Percentiles rank a stretch among this genome's conserved stretches.
Evolutionary conservation across 2,888 invertebrate genomes (phyloP).

Genomic region (Microctonus hyperodae): DNA sequence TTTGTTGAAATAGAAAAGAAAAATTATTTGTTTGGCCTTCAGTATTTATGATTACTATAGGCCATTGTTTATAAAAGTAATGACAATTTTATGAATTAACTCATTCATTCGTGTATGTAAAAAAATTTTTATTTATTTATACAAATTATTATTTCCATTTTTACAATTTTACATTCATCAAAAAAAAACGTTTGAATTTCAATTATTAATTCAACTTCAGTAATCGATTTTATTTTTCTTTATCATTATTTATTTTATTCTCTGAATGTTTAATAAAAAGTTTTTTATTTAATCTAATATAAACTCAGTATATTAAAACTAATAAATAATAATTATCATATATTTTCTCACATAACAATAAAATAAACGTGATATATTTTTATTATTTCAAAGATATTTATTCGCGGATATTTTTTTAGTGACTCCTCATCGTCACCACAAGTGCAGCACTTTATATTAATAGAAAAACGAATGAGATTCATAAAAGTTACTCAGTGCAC

Average conservation of each 20-base stretch:
- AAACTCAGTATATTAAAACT: no score
- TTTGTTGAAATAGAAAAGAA: no score
- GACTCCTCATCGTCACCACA: slow-evolving; percentile 49
- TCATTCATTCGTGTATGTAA: background rate
- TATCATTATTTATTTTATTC: no score
- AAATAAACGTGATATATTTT: background rate
- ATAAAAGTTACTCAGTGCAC: slow-evolving; percentile 26
- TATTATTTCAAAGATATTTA: slow-evolving; percentile 42
- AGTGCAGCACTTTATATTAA: slow-evolving; percentile 47
- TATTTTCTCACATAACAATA: no score
- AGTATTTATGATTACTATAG: background rate
- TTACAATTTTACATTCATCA: background rate
- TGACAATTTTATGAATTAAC: background rate
- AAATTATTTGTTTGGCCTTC: background rate
- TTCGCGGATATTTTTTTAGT: slow-evolving; percentile 61
- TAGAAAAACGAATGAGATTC: slow-evolving; percentile 49
- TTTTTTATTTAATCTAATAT: no score
- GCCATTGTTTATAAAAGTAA: background rate
- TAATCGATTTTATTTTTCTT: no score
- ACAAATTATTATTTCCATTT: background rate
- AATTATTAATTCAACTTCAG: no score
- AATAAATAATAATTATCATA: no score
- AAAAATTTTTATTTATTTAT: background rate
- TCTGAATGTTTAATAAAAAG: no score
- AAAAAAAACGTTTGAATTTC: no score